phyloP scores from a whole-genome alignment of 2,113 vertebrate species.

The Myxocyprinus asiaticus region DNA sequence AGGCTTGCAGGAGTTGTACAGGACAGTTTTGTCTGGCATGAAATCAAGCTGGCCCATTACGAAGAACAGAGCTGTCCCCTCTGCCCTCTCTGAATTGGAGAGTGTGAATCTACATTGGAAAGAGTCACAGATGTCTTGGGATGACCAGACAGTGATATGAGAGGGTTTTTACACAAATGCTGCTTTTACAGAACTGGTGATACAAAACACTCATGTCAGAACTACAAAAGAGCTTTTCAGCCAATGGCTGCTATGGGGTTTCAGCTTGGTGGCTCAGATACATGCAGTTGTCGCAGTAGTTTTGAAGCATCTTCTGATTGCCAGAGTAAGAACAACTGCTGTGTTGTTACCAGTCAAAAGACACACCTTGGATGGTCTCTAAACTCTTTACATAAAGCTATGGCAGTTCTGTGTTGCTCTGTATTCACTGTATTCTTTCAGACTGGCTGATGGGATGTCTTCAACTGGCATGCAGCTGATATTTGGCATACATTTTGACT shows the following conservation, averaged over 20 bases:
- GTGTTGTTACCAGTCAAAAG: conserved; percentile 13
- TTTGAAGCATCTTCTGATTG: conserved; percentile 33
- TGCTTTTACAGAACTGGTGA: conserved; percentile 25
- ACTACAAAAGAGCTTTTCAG: conserved; percentile 35
- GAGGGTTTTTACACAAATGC: neutral
- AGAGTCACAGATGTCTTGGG: conserved; percentile 38
- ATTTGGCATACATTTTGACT: neutral
- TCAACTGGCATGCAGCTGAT: neutral
- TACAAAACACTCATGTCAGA: conserved; percentile 42
- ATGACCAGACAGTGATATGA: conserved; percentile 30
- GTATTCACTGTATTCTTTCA: neutral
- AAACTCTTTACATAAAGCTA: conserved; percentile 13
- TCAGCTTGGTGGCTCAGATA: conserved; percentile 8
- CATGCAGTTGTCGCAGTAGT: conserved; percentile 13
- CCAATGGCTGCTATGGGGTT: conserved; percentile 6
- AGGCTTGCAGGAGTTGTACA: conserved; percentile 59
- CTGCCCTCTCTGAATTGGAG: too few relatives aligned
- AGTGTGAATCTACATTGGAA: too few relatives aligned
- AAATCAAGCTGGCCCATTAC: conserved; percentile 34
- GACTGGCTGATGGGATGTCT: neutral
- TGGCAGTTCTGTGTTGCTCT: neutral
- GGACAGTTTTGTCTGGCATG: conserved; percentile 57
- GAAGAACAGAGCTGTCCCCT: conserved; percentile 9
- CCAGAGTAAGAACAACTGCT: conserved; percentile 22
- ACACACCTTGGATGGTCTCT: conserved; percentile 36